A percentile compares a stretch with the other conserved stretches of the same genome.
Conservation (phyloP, 2,113 vertebrate genomes). For the Alouatta palliata region DNA sequence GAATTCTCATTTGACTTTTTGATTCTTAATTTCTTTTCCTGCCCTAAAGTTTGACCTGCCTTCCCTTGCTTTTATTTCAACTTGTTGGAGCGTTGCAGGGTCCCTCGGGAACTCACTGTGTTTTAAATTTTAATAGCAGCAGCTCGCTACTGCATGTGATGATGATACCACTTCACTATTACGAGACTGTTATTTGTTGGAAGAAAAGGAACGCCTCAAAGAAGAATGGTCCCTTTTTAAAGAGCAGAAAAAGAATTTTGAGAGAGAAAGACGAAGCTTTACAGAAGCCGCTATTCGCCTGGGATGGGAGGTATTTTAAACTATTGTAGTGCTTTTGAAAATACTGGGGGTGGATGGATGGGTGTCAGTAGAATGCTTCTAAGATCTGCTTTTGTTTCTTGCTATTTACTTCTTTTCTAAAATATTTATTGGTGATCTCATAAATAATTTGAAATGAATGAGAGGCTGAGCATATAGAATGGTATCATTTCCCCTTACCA, state of each 20-base stretch:
- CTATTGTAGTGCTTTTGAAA: neutral
- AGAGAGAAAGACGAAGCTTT: constrained; percentile 94
- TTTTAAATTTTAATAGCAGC: constrained; percentile 87
- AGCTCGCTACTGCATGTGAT: constrained; percentile 91
- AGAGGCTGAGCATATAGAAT: neutral
- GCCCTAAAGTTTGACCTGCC: neutral
- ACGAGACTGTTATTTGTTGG: constrained; percentile 94
- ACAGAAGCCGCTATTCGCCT: constrained; percentile 97
- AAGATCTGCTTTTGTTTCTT: neutral
- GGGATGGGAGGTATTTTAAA: constrained; percentile 90
- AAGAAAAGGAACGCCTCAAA: constrained; percentile 95
- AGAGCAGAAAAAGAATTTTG: constrained; percentile 97
- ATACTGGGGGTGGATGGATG: too few relatives aligned
- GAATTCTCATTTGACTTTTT: neutral
- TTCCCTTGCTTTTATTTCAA: neutral
- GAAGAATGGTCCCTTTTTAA: constrained; percentile 96
- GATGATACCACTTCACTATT: constrained; percentile 93
- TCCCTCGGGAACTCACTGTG: constrained; percentile 5
- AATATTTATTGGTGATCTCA: neutral
- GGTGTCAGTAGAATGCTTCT: neutral
- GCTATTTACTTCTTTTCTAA: neutral
- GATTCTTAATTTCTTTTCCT: neutral
- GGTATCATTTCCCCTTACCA: neutral
- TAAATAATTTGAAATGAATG: neutral
- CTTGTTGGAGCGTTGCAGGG: neutral